Percentiles rank a stretch among this genome's conserved stretches.
phyloP scores from a whole-genome alignment of 1,140 invertebrate species.

The Varroa destructor region DNA sequence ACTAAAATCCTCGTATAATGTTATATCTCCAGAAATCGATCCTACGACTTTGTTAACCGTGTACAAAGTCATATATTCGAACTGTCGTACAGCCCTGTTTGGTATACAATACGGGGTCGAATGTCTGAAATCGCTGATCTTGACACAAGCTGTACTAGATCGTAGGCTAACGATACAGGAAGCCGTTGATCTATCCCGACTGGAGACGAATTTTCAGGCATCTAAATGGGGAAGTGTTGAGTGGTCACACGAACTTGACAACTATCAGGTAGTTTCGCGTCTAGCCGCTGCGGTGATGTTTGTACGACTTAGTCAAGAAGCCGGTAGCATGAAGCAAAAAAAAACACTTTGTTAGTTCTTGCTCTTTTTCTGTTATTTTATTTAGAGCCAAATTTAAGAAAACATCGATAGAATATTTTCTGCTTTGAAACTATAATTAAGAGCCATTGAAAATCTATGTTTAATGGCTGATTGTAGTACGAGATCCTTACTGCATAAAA shows the following conservation, averaged over 20 bases:
- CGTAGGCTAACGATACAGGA: constrained; percentile 58
- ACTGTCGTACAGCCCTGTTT: constrained; percentile 5
- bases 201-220: constrained; percentile 77
- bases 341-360: no score
- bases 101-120: constrained; percentile 74
- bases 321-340: not conserved
- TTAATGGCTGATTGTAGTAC: no score
- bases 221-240: constrained; percentile 6
- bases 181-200: constrained; percentile 62
- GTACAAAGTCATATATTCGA: not conserved
- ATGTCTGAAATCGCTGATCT: constrained; percentile 74
- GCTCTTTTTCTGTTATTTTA: no score
- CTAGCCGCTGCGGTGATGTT: constrained; percentile 13
- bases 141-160: constrained; percentile 66
- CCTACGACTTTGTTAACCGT: not conserved
- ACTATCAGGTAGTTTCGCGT: constrained; percentile 4
- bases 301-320: not conserved
- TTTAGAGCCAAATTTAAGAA: no score
- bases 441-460: no score
- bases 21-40: not conserved
- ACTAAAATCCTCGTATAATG: not conserved
- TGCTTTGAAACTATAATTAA: no score
- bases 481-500: no score
- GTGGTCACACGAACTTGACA: constrained; percentile 22
- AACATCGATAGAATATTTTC: no score